Percentiles rank a stretch among this genome's conserved stretches.
Evolutionary conservation across 2,888 invertebrate species (phyloP).

Genomic region (Urechis unicinctus): DNA sequence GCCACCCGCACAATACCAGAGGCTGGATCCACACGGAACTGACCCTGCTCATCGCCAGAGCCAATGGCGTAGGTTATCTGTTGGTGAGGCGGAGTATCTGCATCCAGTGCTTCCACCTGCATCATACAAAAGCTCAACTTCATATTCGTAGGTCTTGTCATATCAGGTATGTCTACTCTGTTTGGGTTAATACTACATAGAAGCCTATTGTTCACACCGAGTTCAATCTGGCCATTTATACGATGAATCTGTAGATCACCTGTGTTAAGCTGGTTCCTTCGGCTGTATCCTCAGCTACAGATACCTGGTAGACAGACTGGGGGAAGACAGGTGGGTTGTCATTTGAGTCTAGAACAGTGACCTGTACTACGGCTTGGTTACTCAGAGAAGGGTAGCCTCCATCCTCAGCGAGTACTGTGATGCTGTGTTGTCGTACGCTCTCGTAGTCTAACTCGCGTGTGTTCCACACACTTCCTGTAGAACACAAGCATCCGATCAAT

Average conservation of each 20-base stretch:
- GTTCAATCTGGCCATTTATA: too few species aligned
- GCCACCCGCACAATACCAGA: slow-evolving; percentile 63
- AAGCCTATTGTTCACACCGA: too few species aligned
- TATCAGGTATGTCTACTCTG: too few species aligned
- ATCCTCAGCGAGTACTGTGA: slow-evolving; percentile 78
- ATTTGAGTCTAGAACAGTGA: slow-evolving; percentile 56
- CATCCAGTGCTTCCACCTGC: slow-evolving; percentile 71
- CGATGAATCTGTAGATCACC: slow-evolving; percentile 51
- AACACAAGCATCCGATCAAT: neutral
- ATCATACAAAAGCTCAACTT: slow-evolving; percentile 13
- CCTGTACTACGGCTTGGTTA: slow-evolving; percentile 76
- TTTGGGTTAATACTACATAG: too few species aligned
- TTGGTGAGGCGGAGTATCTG: slow-evolving; percentile 76
- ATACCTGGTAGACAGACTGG: slow-evolving; percentile 30
- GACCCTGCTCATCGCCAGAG: slow-evolving; percentile 28
- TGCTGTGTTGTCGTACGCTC: slow-evolving; percentile 70
- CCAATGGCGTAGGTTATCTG: slow-evolving; percentile 62
- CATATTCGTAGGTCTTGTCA: neutral
- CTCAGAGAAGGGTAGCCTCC: slow-evolving; percentile 75
- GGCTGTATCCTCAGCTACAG: slow-evolving; percentile 66
- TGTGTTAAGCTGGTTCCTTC: slow-evolving; percentile 63
- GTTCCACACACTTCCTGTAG: too few species aligned
- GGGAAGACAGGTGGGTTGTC: slow-evolving; percentile 41
- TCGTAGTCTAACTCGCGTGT: slow-evolving; percentile 84
- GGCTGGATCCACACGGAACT: slow-evolving; percentile 33